A percentile compares a stretch with the other conserved stretches of the same genome.
These are phyloP conservation scores for Caenorhabditis remanei DNA, from an alignment of 1,140 invertebrate genomes.

Conservation along the genomic window DNA sequence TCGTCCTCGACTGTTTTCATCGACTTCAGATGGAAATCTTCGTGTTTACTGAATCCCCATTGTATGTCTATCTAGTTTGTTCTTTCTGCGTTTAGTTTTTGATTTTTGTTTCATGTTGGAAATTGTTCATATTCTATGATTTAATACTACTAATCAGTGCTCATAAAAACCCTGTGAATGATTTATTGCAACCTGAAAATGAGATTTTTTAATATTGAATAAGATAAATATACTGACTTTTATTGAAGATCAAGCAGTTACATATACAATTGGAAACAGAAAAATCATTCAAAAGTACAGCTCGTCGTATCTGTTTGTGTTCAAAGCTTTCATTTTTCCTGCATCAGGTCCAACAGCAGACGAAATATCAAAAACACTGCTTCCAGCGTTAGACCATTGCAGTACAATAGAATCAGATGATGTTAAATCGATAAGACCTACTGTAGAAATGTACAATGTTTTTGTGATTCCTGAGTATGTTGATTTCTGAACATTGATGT, in stretches of 20 bases:
- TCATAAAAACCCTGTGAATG: neutral
- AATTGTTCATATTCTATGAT: neutral
- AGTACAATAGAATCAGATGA: conserved; percentile 43
- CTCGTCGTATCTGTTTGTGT: conserved; percentile 31
- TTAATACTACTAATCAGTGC: neutral
- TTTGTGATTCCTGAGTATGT: conserved; percentile 62
- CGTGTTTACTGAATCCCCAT: neutral
- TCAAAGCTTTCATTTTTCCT: conserved; percentile 53
- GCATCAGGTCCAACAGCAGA: neutral
- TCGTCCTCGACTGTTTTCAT: neutral
- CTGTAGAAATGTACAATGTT: conserved; percentile 46
- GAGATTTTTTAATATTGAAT: neutral
- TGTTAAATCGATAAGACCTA: conserved; percentile 12
- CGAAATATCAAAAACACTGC: neutral
- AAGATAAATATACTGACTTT: neutral
- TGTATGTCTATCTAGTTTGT: neutral
- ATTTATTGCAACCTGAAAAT: conserved; percentile 10
- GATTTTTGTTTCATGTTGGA: conserved; percentile 31
- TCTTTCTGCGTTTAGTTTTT: neutral
- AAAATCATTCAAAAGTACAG: conserved; percentile 21
- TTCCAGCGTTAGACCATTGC: conserved; percentile 38
- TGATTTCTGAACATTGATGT: conserved; percentile 62
- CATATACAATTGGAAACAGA: too few relatives aligned
- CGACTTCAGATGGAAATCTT: neutral
- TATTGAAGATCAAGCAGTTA: too few relatives aligned